These are phyloP conservation scores for Myripristis jacobus DNA, from an alignment of 2,797 vertebrate species.

Conservation along the genomic window DNA sequence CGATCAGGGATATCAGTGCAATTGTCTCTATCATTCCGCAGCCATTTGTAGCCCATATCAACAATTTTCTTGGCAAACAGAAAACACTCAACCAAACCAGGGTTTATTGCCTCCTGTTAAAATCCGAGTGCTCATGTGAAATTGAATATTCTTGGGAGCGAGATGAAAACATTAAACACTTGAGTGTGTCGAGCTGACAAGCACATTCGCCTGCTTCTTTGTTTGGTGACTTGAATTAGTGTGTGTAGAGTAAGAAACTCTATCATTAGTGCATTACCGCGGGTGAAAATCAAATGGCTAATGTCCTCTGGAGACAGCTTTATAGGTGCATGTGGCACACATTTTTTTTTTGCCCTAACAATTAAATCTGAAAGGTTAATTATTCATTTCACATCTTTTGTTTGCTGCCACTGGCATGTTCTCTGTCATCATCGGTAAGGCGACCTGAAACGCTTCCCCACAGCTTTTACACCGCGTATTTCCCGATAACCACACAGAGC, in stretches of 20 bases:
- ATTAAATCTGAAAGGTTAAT: conserved; percentile 64
- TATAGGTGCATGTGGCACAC: conserved; percentile 40
- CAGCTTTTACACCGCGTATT: conserved; percentile 36
- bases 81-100: conserved; percentile 61
- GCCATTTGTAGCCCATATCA: conserved; percentile 65
- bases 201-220: conserved; percentile 51
- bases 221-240: conserved; percentile 56
- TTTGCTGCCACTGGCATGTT: conserved; percentile 44
- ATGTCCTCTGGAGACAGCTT: conserved; percentile 51
- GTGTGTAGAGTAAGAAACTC: conserved; percentile 50
- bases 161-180: conserved; percentile 47
- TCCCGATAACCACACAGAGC: conserved; percentile 48
- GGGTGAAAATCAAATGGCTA: conserved; percentile 59
- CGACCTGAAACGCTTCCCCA: conserved; percentile 35
- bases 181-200: conserved; percentile 33
- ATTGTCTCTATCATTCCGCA: conserved; percentile 63
- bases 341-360: conserved; percentile 48
- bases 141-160: conserved; percentile 63
- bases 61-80: conserved; percentile 68
- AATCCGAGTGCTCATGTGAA: conserved; percentile 63
- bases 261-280: conserved; percentile 62
- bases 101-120: conserved; percentile 66
- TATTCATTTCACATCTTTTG: conserved; percentile 53
- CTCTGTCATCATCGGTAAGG: conserved; percentile 20
- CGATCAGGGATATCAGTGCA: conserved; percentile 60